Base-by-base conservation (phyloP, 2,113 vertebrate species). In the Oxygymnocypris stewartii region DNA sequence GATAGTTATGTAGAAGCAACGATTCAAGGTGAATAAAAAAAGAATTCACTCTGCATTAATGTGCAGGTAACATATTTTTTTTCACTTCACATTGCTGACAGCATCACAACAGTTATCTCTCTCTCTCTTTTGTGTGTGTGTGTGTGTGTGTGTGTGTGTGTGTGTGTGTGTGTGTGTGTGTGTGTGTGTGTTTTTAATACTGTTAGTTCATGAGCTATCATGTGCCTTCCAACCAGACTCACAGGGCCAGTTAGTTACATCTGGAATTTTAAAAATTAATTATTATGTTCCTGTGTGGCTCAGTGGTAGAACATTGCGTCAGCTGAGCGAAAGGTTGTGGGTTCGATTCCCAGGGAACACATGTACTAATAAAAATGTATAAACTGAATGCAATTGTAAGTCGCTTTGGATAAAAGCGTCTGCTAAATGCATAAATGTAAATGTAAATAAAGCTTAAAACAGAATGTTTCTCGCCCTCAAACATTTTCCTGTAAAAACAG, bases 211-310 rank as follows among this genome's bases (percentile, higher is more conserved):
- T 65, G 37, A 28, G 40, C 59, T 44, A 28, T 13, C 16, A 1
- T 67, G 49, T 63, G 49, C 13, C 54, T 31, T 85, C 71, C 35
- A 42, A 28, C 61, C 44, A 42, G 75, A 73, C 25, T 42, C 10
- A 31, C 73, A 23, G 77, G 49, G 37, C 47, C 25, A 28, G 37
- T 83, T 76, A 71, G n/a, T 76, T 13, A 61, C 31, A 86, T 86
- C 74, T 79, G 54, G 20, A 78, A 88, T 86, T 78, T 79, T 65
- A 28, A 81, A 85, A 82, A 84, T 61, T 28, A 79, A 73, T 18
- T 40, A 65, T n/a, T n/a, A n/a, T n/a, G n/a, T n/a, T n/a, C n/a
- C n/a, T n/a, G n/a, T n/a, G n/a, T n/a, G n/a, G n/a, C n/a, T n/a
- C n/a, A n/a, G n/a, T n/a, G n/a, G n/a, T n/a, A n/a, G n/a, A n/a